Conservation (phyloP, 2,113 vertebrate species). For the Pipra filicauda region DNA sequence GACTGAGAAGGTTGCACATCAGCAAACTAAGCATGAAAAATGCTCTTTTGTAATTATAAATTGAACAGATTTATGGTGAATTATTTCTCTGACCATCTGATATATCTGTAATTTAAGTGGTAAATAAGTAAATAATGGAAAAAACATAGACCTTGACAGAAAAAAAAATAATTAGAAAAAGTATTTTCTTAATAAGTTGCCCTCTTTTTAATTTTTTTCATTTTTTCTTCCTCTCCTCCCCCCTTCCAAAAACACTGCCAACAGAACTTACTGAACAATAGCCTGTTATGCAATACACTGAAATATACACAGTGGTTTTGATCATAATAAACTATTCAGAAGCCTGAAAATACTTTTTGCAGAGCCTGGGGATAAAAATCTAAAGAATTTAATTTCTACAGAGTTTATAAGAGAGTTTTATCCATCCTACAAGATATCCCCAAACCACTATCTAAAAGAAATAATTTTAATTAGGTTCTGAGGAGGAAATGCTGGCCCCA, state of each 20-base stretch:
- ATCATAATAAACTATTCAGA: slow-evolving; percentile 22
- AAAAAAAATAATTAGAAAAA: background rate
- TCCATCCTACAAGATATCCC: background rate
- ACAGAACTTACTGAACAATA: background rate
- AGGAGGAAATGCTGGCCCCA: background rate
- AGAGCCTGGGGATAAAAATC: background rate
- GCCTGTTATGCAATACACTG: slow-evolving; percentile 11
- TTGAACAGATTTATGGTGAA: slow-evolving; percentile 57
- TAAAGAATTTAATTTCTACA: slow-evolving; percentile 27
- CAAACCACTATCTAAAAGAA: background rate
- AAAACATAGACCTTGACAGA: background rate
- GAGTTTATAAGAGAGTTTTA: background rate
- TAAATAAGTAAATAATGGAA: background rate
- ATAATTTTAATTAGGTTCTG: background rate
- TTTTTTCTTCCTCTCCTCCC: background rate
- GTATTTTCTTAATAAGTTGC: background rate
- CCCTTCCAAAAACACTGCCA: background rate
- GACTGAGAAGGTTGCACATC: slow-evolving; percentile 40
- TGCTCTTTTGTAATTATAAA: slow-evolving; percentile 30
- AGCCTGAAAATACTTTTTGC: slow-evolving; percentile 14
- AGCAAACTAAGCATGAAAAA: slow-evolving; percentile 23
- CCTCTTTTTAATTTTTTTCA: background rate
- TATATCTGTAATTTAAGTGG: background rate
- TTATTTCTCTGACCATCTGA: background rate
- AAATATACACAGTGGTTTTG: background rate